Percentiles rank a stretch among this genome's conserved stretches.
Evolutionary conservation across 2,888 invertebrate genomes (phyloP).

Genomic region (Palloptera scutellata): DNA sequence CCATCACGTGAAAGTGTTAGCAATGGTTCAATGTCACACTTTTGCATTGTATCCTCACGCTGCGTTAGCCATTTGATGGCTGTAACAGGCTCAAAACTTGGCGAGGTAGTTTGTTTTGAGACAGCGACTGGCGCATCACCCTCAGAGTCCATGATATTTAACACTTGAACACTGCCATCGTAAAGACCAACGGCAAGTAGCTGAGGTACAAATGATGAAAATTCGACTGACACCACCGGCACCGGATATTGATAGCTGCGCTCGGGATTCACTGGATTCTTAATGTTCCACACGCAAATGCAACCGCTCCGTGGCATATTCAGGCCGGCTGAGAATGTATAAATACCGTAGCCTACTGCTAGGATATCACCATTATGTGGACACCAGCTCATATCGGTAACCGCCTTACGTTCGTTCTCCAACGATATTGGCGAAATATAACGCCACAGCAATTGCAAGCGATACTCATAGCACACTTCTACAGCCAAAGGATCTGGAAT

Average conservation of each 20-base stretch:
- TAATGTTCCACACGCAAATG: constrained; percentile 80
- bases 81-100: constrained; percentile 74
- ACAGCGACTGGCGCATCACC: constrained; percentile 66
- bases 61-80: constrained; percentile 70
- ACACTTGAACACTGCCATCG: constrained; percentile 75
- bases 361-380: constrained; percentile 74
- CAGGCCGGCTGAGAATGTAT: constrained; percentile 64
- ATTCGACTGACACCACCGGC: constrained; percentile 75
- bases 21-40: constrained; percentile 67
- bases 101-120: constrained; percentile 69
- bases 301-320: constrained; percentile 69
- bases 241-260: constrained; percentile 71
- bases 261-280: constrained; percentile 82
- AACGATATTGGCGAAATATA: constrained; percentile 67
- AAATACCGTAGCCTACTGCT: constrained; percentile 79
- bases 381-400: constrained; percentile 74
- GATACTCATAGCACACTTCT: constrained; percentile 73
- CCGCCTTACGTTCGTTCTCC: constrained; percentile 61
- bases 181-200: constrained; percentile 79
- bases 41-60: constrained; percentile 40
- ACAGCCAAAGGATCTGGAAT: constrained; percentile 71
- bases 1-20: constrained; percentile 72
- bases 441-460: constrained; percentile 74
- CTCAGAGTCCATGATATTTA: constrained; percentile 72
- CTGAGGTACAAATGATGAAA: constrained; percentile 75